phyloP scores from a whole-genome alignment of 2,113 vertebrate genomes.

The Egretta garzetta region DNA sequence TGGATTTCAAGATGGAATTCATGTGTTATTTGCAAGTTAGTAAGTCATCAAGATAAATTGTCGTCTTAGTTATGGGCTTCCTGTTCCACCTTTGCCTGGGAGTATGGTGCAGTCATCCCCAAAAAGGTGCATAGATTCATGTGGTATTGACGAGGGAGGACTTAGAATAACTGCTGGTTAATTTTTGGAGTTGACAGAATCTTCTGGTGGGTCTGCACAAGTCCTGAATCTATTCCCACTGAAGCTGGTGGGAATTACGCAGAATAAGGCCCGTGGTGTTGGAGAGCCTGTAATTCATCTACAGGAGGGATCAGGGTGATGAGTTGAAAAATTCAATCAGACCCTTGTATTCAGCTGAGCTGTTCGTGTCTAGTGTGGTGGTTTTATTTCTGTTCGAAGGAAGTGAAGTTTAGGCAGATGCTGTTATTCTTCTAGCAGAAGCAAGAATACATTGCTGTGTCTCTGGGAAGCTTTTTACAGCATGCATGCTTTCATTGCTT shows the following conservation, averaged over 20 bases:
- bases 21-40: fast-evolving
- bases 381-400: background rate
- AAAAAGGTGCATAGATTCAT: fast-evolving
- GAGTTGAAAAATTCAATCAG: background rate
- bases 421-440: background rate
- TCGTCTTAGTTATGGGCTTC: background rate
- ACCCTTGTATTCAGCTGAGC: background rate
- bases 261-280: background rate
- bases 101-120: background rate
- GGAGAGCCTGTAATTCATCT: background rate
- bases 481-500: fast-evolving
- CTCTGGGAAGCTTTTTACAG: background rate
- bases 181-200: background rate
- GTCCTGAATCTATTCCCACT: background rate
- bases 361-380: background rate
- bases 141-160: background rate
- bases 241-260: background rate
- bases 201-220: background rate
- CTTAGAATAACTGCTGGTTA: background rate
- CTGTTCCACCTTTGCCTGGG: background rate
- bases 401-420: background rate
- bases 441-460: background rate
- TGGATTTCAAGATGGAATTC: background rate
- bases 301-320: background rate
- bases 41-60: background rate